These are phyloP conservation scores for Cephus cinctus DNA, from an alignment of 1,140 invertebrate genomes.

Conservation along the genomic window DNA sequence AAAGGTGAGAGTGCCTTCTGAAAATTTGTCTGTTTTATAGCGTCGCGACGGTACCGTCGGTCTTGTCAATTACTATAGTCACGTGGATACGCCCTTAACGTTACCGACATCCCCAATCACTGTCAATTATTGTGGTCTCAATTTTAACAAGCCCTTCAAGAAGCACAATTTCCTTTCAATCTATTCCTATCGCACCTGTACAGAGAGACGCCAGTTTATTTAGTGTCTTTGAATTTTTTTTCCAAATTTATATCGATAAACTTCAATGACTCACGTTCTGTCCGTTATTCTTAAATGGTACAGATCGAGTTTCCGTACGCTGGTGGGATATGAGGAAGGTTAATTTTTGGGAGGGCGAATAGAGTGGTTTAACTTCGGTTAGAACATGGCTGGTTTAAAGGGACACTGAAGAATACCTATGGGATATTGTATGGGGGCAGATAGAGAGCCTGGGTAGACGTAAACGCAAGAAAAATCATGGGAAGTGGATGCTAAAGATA, in stretches of 20 bases:
- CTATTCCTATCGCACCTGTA: neutral
- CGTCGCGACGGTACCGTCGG: too few relatives aligned
- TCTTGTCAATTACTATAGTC: slow-evolving; percentile 26
- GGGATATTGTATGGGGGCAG: neutral
- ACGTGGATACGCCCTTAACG: slow-evolving; percentile 12
- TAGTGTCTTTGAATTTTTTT: neutral
- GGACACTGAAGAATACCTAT: neutral
- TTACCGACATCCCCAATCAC: slow-evolving; percentile 30
- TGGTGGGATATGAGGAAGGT: too few relatives aligned
- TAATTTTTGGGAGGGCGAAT: too few relatives aligned
- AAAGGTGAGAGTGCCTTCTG: too few relatives aligned
- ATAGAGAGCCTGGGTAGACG: neutral
- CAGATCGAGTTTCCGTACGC: too few relatives aligned
- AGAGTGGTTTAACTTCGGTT: too few relatives aligned
- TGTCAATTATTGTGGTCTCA: slow-evolving; percentile 26
- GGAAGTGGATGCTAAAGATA: slow-evolving; percentile 7
- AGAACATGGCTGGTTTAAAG: neutral
- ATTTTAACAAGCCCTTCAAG: slow-evolving; percentile 22
- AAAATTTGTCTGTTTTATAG: too few relatives aligned
- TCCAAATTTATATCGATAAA: neutral
- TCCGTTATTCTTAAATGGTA: neutral
- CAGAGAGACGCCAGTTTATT: neutral
- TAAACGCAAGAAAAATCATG: neutral
- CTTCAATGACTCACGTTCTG: neutral
- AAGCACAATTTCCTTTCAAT: neutral